phyloP scores from a whole-genome alignment of 2,113 vertebrate genomes.

The Telmatochromis brichardi region DNA sequence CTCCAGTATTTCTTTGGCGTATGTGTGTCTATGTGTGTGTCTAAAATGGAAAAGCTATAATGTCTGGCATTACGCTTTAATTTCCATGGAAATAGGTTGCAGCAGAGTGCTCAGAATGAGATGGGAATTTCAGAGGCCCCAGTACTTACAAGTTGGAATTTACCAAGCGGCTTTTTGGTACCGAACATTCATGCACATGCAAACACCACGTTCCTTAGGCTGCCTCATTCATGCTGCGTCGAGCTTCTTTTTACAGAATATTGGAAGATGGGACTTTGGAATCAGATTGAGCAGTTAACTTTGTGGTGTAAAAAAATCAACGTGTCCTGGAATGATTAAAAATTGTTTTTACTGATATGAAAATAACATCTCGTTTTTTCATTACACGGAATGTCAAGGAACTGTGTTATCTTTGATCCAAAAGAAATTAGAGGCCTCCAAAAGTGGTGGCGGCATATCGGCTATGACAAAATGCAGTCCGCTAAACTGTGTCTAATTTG shows the following conservation, averaged over 20 bases:
- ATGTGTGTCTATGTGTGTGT: neutral
- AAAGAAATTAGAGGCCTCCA: neutral
- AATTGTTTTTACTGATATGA: neutral
- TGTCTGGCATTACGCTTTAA: slow-evolving; percentile 23
- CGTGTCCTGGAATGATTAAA: neutral
- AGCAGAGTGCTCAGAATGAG: slow-evolving; percentile 7
- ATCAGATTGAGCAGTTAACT: neutral
- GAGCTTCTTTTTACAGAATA: neutral
- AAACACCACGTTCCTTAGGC: neutral
- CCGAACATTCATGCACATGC: neutral
- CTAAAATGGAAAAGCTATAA: neutral
- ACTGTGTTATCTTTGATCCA: neutral
- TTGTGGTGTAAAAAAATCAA: neutral
- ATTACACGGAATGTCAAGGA: neutral
- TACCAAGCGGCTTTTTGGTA: neutral
- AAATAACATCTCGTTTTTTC: neutral
- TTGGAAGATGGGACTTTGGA: neutral
- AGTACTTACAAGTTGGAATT: slow-evolving; percentile 13
- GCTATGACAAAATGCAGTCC: slow-evolving; percentile 9
- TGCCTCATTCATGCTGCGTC: neutral
- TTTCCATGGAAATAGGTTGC: slow-evolving; percentile 53
- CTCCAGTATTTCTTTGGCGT: neutral
- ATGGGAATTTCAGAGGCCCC: slow-evolving; percentile 12
- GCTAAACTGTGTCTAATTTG: slow-evolving; percentile 40
- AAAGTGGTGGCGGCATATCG: neutral